Base-by-base conservation (phyloP, 2,888 invertebrate species). In the Archips xylosteana region DNA sequence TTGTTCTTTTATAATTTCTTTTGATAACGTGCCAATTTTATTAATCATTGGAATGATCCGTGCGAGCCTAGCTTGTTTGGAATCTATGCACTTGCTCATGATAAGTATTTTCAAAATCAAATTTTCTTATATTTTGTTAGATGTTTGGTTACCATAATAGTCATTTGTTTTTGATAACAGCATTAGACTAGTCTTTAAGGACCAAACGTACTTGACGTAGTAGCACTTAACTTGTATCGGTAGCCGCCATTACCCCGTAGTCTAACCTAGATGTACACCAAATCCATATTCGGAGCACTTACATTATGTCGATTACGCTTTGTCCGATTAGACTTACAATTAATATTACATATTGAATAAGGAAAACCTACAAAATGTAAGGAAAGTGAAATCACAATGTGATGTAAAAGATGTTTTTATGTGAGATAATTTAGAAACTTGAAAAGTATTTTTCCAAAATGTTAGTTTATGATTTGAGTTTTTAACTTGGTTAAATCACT, bases 21-120 rank as follows among this genome's bases (percentile, higher is more conserved):
- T 94, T 93, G 88, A 89, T 87, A 87, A 92, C 91, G 94, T 94
- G 94, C 94, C 94, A 94, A 94, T 93, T 90, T 90, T 92, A 90
- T 92, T 89, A 90, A 90, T 88, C 89, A 90, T 89, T 89, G 85
- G 86, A 86, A 87, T 87, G 83, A 86, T 87, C 90, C 88, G 87
- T 85, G 88, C 91, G 91, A 93, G 93, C 93, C 87, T 90, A 92
- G 93, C 93, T 92, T 92, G 92, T 86, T 79, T 80, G 87, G 89
- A 88, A 87, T 84, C 80, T 81, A 78, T 76, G 83, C 78, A 80
- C 82, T 84, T 78, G 84, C 81, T 81, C 80, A 78, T 80, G 72
- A 76, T 79, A 78, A 79, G 70, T 78, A 75, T 78, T 79, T 81
- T 83, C 85, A 79, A 82, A 23, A 81, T 82, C 78, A 76, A 76